Evolutionary conservation across 2,888 invertebrate species (phyloP).

Genomic region (Branchipolynoe longqiensis): DNA sequence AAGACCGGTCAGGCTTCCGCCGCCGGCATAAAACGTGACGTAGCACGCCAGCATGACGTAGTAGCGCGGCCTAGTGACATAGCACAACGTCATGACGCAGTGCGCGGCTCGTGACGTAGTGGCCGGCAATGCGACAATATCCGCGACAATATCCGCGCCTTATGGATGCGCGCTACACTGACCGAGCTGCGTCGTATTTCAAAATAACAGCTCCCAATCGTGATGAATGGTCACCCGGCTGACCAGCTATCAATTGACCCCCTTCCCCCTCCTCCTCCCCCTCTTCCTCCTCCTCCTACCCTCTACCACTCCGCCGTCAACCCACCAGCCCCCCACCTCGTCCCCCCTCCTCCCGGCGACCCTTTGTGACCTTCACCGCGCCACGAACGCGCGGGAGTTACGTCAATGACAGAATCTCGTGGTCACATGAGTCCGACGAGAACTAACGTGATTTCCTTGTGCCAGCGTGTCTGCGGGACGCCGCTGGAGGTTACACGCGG

Average conservation of each 20-base stretch:
- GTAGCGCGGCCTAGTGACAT: neutral
- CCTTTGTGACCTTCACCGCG: neutral
- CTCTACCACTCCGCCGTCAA: neutral
- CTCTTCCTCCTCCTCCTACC: neutral
- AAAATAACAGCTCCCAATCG: neutral
- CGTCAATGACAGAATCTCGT: neutral
- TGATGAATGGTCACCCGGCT: neutral
- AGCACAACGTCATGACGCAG: neutral
- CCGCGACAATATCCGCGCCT: neutral
- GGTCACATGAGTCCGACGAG: conserved; percentile 11
- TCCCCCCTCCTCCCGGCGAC: neutral
- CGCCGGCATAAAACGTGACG: no score
- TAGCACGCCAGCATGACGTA: neutral
- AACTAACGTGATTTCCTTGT: conserved; percentile 1
- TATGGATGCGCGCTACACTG: neutral
- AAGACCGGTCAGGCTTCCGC: no score
- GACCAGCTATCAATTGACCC: neutral
- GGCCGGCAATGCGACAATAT: conserved; percentile 11
- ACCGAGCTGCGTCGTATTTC: neutral
- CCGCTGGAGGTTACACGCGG: neutral
- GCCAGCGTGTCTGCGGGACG: neutral
- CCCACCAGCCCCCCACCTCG: neutral
- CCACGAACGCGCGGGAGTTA: neutral
- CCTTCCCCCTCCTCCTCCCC: neutral
- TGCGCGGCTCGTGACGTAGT: conserved; percentile 24